These are phyloP conservation scores for Anhinga anhinga DNA, from an alignment of 2,113 vertebrate species.

Conservation along the genomic window DNA sequence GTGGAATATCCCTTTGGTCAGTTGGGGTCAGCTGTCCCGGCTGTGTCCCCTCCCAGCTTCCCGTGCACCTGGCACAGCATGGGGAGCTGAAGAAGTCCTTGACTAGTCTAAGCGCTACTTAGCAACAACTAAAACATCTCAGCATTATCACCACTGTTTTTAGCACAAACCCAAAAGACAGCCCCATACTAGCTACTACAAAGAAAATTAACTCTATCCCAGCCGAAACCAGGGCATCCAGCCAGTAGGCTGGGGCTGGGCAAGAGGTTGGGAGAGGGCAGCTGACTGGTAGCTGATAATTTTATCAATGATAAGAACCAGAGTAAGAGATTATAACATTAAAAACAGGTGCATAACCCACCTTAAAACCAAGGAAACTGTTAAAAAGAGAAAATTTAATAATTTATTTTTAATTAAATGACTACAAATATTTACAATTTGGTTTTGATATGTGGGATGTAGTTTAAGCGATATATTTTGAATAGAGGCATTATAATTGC, in stretches of 20 bases:
- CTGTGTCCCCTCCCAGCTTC: no score
- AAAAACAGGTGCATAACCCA: background rate
- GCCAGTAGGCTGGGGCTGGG: background rate
- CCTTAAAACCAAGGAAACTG: background rate
- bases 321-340: background rate
- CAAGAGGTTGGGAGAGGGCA: background rate
- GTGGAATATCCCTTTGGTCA: no score
- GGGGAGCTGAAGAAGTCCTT: no score
- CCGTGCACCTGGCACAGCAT: no score
- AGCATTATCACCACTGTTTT: no score
- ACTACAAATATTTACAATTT: background rate
- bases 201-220: no score
- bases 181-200: no score
- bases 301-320: background rate
- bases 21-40: no score
- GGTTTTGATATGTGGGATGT: background rate
- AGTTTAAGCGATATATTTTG: background rate
- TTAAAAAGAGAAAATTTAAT: background rate
- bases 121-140: no score
- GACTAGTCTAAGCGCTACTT: no score
- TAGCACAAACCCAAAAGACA: no score
- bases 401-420: background rate
- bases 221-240: no score
- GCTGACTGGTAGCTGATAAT: background rate
- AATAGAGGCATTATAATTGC: background rate